Evolutionary conservation across 2,888 invertebrate species (phyloP).

Genomic region (Ormyrus pomaceus): DNA sequence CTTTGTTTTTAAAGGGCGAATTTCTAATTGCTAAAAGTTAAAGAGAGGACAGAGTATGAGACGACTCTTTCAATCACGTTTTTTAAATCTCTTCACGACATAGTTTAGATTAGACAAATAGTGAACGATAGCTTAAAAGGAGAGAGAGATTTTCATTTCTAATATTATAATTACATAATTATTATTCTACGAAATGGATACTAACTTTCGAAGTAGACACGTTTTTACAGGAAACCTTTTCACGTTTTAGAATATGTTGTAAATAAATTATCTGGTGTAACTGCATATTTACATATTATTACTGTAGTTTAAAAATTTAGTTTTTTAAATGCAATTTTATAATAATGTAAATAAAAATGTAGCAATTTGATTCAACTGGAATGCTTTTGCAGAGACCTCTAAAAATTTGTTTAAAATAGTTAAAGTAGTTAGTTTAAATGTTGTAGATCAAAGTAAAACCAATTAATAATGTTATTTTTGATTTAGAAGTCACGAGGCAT

Average conservation of each 20-base stretch:
- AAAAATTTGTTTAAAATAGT: not conserved
- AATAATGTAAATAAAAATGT: not conserved
- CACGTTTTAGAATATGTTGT: not conserved
- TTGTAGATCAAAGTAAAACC: not conserved
- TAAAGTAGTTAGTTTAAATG: slow-evolving; percentile 1
- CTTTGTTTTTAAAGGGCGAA: not conserved
- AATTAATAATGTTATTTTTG: not conserved
- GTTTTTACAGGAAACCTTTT: no score
- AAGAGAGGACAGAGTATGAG: slow-evolving; percentile 21
- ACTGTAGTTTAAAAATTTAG: not conserved
- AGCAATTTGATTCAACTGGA: not conserved
- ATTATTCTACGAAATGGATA: no score
- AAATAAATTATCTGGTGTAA: not conserved
- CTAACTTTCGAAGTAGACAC: no score
- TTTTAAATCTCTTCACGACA: slow-evolving; percentile 25
- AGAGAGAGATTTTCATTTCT: slow-evolving; percentile 20
- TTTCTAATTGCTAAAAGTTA: slow-evolving; percentile 15
- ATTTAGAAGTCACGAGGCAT: slow-evolving; percentile 4
- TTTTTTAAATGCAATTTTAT: not conserved
- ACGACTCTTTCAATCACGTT: slow-evolving; percentile 8
- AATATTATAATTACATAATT: not conserved
- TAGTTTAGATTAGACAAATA: slow-evolving; percentile 32
- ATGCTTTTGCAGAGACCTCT: not conserved
- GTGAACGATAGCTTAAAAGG: slow-evolving; percentile 12
- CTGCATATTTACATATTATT: not conserved